phyloP scores from a whole-genome alignment of 2,113 vertebrate species.

The Butastur rufipennis region DNA sequence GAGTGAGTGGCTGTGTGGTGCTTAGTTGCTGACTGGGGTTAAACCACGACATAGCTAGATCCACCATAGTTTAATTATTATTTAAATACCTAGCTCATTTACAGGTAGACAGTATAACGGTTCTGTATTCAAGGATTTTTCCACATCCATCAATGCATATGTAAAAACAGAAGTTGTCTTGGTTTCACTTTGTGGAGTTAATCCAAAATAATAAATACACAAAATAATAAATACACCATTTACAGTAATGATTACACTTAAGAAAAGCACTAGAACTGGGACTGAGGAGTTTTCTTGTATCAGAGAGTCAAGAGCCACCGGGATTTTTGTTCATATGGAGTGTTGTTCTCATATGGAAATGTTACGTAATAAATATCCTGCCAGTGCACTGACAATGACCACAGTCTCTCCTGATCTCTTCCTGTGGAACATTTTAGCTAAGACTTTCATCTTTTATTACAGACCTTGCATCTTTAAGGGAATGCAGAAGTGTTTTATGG shows the following conservation, averaged over 20 bases:
- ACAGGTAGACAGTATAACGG: not conserved
- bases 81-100: not conserved
- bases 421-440: not conserved
- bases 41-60: not conserved
- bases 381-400: not conserved
- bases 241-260: not conserved
- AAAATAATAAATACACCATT: not conserved
- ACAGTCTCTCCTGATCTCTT: not conserved
- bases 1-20: no score
- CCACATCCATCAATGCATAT: not conserved
- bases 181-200: not conserved
- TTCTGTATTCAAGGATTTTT: not conserved
- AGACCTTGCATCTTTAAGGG: not conserved
- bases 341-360: not conserved
- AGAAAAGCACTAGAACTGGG: not conserved
- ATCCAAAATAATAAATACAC: not conserved
- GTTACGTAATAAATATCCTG: not conserved
- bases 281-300: not conserved
- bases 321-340: not conserved
- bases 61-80: not conserved
- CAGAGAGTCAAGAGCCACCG: not conserved
- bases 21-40: no score
- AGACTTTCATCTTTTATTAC: not conserved
- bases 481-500: not conserved
- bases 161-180: not conserved